Evolutionary conservation across 1,140 invertebrate species (phyloP), one percentile per base, ranked within the genome.

Genomic region (Drosophila sechellia): DNA sequence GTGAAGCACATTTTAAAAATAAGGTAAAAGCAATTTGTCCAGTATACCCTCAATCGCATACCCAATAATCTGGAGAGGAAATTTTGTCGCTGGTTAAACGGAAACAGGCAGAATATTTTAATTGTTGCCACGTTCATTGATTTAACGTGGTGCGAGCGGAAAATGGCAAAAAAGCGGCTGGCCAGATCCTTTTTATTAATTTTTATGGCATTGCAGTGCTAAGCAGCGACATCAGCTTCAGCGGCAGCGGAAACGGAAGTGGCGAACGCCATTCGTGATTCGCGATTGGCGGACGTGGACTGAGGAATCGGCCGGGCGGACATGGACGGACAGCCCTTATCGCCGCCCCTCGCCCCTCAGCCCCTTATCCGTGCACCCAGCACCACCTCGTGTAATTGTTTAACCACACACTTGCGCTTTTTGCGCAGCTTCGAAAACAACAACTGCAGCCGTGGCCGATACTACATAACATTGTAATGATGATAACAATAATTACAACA

Each of bases 101-200:
- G 83, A 86, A 72, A 81, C 70, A 66, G 79, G 76, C 66, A 75
- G 76, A 83, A 87, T 83, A 89, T 89, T 89, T 87, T 87, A 87
- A 87, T 89, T 87, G 83, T 87, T 89, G 84, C 54, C 79, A 79
- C 79, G 66, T 73, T 83, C 66, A 87, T 87, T 76, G 83, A 71
- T 83, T 83, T 59, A 87, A 69, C 66, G 70, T 71, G 68, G 57
- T 55, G 64, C 34, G 15, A 15, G 42, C 46, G 34, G 34, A 55
- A 63, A 43, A 74, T 50, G 42, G 22, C 54, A 39, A 48, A 48
- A 46, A 73, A 52, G 27, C 55, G 15, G 5, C 20, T 37, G 10
- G 11, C 49, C 48, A 64, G 54, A 78, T 63, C 54, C 53, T 39
- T 68, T 65, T 76, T 74, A 76, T 64, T 39, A 55, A 72, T 60